Evolutionary conservation across 1,140 invertebrate genomes (phyloP).

Genomic region (Goniozus legneri): DNA sequence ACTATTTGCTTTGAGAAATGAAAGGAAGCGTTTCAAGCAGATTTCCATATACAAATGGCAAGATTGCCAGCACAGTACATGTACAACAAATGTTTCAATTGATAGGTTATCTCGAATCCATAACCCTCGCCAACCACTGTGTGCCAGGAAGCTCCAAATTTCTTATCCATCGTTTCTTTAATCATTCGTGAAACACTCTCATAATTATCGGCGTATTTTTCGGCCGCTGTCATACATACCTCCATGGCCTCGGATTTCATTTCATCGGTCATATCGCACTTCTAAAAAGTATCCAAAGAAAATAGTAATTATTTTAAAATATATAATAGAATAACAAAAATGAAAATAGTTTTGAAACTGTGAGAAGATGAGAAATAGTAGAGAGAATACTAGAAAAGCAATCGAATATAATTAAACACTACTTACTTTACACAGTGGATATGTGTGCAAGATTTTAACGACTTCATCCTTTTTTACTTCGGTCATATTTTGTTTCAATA

Average conservation of each 20-base stretch:
- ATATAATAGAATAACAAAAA: not conserved
- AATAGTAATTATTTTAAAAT: not conserved
- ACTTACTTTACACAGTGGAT: constrained; percentile 50
- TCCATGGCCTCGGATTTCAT: constrained; percentile 89
- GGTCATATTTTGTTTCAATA: constrained; percentile 35
- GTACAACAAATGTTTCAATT: constrained; percentile 89
- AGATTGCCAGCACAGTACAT: constrained; percentile 92
- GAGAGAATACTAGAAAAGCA: not conserved
- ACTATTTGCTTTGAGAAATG: no score
- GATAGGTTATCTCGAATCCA: constrained; percentile 91
- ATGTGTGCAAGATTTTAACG: constrained; percentile 49
- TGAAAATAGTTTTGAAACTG: not conserved
- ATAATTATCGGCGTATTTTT: constrained; percentile 81
- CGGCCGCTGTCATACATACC: constrained; percentile 86
- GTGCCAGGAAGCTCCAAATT: constrained; percentile 92
- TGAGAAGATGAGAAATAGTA: not conserved
- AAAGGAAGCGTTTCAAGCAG: constrained; percentile 22
- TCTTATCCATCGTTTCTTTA: constrained; percentile 95
- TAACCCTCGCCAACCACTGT: constrained; percentile 92
- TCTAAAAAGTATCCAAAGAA: constrained; percentile 50
- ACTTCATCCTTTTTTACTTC: constrained; percentile 50
- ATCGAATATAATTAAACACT: not conserved
- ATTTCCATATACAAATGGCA: constrained; percentile 90
- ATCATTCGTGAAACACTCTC: constrained; percentile 79
- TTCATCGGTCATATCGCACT: constrained; percentile 90